Evolutionary conservation across 2,797 vertebrate genomes (phyloP), one percentile per base, ranked within the genome.

Genomic region (Chelon labrosus): DNA sequence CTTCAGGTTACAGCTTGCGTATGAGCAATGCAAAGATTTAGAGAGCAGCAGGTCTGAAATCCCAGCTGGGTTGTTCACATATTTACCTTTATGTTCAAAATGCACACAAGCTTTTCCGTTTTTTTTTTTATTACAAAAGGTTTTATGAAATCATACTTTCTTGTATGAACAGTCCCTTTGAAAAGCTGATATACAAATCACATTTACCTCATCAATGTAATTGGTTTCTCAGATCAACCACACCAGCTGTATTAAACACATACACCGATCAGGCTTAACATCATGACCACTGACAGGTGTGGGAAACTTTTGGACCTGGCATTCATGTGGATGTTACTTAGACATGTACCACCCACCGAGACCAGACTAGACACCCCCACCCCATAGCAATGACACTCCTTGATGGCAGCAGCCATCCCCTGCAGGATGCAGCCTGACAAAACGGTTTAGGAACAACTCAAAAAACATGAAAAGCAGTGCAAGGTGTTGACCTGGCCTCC

Each of bases 1-100:
- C 47, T 39, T 54, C 35, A 41, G 31, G 10, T 79, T 75, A 61
- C 3, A 37, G 9, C 10, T 42, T 52, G 37, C 38, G 39, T 47
- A 47, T 14, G 42, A 54, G 31, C 35, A 58, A 39, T 2, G 2
- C 20, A 65, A 68, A 16, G 47, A 56, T 22, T 31, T 55, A 4
- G 12, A 46, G 35, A 31, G 27, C 27, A 16, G 14, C 14, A 13
- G 6, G 51, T 50, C 8, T 27, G 19, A 39, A 31, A 44, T 51
- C 25, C 8, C 4, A 42, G 7, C 7, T 41, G 52, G 22, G 58
- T 54, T 65, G 22, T 49, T 52, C 7, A 19, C n/a, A 50, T 41
- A 25, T 53, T 35, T 35, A 16, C 41, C 39, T 7, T 52, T 49
- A 49, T 17, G 14, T 63, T 12, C 37, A 12, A 27, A n/a, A 39